Evolutionary conservation across 2,888 invertebrate genomes (phyloP).

Genomic region (Ophion costatus): DNA sequence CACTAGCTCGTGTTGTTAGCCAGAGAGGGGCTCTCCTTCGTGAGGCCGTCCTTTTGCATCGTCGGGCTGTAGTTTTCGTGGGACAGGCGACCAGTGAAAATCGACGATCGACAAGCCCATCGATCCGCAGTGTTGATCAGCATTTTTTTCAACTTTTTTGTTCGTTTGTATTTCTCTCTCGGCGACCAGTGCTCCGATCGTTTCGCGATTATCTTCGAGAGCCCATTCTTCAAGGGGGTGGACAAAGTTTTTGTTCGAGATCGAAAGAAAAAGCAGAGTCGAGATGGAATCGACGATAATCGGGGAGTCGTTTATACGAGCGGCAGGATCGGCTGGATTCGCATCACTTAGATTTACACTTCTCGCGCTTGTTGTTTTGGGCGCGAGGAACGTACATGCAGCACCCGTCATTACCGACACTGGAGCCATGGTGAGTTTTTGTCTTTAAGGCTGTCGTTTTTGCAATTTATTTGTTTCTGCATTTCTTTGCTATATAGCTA

Average conservation of each 20-base stretch:
- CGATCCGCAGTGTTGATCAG: not conserved
- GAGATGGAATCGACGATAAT: constrained; percentile 52
- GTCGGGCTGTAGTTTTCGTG: not conserved
- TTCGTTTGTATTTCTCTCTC: not conserved
- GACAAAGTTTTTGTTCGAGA: not conserved
- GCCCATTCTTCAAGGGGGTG: not conserved
- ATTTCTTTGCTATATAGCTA: too few relatives aligned
- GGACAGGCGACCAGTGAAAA: not conserved
- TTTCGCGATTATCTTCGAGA: not conserved
- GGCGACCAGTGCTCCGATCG: constrained; percentile 4
- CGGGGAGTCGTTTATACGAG: constrained; percentile 32
- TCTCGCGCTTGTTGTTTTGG: constrained; percentile 65
- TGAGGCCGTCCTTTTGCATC: too few relatives aligned
- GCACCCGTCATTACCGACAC: constrained; percentile 72
- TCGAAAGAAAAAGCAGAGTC: not conserved
- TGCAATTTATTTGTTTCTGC: not conserved
- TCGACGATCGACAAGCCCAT: not conserved
- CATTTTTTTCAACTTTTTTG: not conserved
- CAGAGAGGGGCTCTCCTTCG: not conserved
- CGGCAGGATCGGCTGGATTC: not conserved
- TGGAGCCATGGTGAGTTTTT: constrained; percentile 78
- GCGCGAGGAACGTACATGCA: constrained; percentile 65
- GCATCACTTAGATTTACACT: constrained; percentile 49
- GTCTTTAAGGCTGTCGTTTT: not conserved
- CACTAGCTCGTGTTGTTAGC: constrained; percentile 29